Base-by-base conservation (phyloP, 37 sponge, comb jelly and placozoan genomes). In the Spongilla lacustris region DNA sequence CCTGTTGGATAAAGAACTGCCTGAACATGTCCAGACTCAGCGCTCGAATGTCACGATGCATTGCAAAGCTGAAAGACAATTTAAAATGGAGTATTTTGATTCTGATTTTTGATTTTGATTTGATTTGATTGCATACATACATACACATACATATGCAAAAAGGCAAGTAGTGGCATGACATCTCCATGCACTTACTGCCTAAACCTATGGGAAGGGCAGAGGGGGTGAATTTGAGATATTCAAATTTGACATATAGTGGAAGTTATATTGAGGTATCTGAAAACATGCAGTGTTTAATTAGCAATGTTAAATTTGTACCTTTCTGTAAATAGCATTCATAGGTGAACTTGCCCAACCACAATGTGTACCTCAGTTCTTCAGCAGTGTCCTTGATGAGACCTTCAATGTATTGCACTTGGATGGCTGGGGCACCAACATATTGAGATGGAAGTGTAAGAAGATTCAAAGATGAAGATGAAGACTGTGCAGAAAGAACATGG, bases 1-100 rank as follows among this genome's bases (percentile, higher is more conserved):
- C 92, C 81, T 84, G 85, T 26, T 76, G 68, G 28, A 82, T 71
- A 31, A 79, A 78, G 73, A 92, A 79, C 67, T 84, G 81, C 76
- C 83, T 87, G 66, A 87, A 69, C 78, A 87, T 80, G 76, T 84
- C 87, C 49, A 84, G 77, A 50, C 71, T 74, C 35, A 92, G 81
- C 22, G 77, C 79, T 41, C 83, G 25, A 21, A 84, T 66, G 68
- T 92, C 92, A 34, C 85, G 81, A 76, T 92, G 92, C 19, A 83
- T 21, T 25, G 50, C 28, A 35, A 76, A 41, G 41, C 41, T 41
- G 41, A 41, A 41, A 41, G 41, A 41, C 41, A 41, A 41, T 41
- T 41, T 41, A 28, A 50, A 66, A 28, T 66, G n/a, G 5, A 58
- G 34, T 34, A 82, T 81, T 74, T 68, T 6, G 77, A 0, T 48